phyloP scores from a whole-genome alignment of 2,113 vertebrate species.

The Notothenia coriiceps region DNA sequence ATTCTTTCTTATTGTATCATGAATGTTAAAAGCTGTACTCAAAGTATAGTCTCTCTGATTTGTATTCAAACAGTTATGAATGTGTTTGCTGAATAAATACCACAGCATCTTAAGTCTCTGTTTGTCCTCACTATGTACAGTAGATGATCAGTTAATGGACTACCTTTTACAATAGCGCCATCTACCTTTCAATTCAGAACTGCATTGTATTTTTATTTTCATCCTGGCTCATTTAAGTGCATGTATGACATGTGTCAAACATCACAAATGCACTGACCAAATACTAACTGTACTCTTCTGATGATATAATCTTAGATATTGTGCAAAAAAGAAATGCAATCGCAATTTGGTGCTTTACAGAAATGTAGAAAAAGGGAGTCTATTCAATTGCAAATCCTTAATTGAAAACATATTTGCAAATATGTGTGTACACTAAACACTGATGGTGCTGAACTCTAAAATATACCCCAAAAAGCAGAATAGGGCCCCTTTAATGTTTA shows the following conservation, averaged over 20 bases:
- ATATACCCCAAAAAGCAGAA: no score
- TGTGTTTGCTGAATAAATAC: conserved; percentile 65
- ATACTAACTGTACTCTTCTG: no score
- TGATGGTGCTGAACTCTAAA: background rate
- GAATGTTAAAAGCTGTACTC: conserved; percentile 59
- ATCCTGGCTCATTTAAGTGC: background rate
- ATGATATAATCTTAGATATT: no score
- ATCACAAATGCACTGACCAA: background rate
- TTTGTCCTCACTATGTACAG: background rate
- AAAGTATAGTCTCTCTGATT: conserved; percentile 23
- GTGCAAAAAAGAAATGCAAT: no score
- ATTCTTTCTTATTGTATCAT: conserved; percentile 17
- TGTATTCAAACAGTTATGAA: conserved; percentile 50
- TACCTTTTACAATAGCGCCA: conserved; percentile 27
- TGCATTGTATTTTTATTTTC: conserved; percentile 1
- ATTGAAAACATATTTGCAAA: background rate
- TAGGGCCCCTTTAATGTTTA: no score
- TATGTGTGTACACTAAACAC: conserved; percentile 22
- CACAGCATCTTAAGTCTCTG: background rate
- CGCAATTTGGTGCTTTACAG: background rate
- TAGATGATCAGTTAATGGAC: background rate
- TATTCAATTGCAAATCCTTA: conserved; percentile 20
- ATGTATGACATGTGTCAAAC: background rate
- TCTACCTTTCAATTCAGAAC: conserved; percentile 28
- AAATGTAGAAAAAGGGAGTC: background rate